Evolutionary conservation across 2,113 vertebrate species (phyloP).

Genomic region (Hyaena hyaena): DNA sequence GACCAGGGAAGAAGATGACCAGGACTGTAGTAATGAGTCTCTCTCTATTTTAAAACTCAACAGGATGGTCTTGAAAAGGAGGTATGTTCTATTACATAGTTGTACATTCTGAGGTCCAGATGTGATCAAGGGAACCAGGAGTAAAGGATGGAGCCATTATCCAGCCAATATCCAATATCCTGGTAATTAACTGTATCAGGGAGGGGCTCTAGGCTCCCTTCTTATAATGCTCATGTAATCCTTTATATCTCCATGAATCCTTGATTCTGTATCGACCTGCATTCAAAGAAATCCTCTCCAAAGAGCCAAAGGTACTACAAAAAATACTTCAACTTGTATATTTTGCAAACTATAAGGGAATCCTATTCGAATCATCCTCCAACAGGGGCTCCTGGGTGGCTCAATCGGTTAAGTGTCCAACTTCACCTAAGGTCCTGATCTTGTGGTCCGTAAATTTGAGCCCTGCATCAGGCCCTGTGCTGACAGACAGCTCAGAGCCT

Average conservation of each 20-base stretch:
- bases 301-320: background rate
- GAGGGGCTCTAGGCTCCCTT: background rate
- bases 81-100: background rate
- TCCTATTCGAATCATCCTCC: background rate
- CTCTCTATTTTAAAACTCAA: background rate
- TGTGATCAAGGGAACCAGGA: background rate
- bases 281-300: background rate
- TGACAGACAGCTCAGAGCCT: too few relatives aligned
- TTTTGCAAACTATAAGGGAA: background rate
- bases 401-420: too few relatives aligned
- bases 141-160: background rate
- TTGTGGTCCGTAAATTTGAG: too few relatives aligned
- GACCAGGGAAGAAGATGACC: background rate
- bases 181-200: background rate
- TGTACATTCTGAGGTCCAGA: background rate
- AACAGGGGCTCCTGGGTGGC: too few relatives aligned
- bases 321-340: slow-evolving; percentile 27
- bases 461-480: too few relatives aligned
- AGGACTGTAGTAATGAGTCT: background rate
- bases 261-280: background rate
- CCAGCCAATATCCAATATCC: background rate
- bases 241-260: background rate
- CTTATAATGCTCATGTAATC: background rate
- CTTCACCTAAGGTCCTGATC: too few relatives aligned
- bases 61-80: background rate